These are phyloP conservation scores for Sturnus vulgaris DNA, from an alignment of 2,113 vertebrate genomes.

Conservation along the genomic window DNA sequence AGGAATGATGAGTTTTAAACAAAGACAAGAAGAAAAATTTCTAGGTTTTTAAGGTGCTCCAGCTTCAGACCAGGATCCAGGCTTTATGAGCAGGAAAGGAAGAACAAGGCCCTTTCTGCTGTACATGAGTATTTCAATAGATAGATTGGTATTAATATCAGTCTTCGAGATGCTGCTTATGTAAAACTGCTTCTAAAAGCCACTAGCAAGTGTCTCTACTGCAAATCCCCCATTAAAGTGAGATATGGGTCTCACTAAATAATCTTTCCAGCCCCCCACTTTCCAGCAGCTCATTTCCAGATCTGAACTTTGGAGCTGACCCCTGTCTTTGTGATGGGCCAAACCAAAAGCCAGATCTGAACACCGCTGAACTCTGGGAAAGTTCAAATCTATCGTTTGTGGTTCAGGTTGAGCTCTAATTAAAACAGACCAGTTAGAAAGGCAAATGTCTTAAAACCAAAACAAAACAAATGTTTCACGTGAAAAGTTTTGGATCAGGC, in stretches of 20 bases:
- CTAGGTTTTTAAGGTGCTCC: neutral
- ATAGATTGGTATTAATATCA: neutral
- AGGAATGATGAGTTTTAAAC: neutral
- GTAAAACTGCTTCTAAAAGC: neutral
- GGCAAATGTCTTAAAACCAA: slow-evolving; percentile 54
- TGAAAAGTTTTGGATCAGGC: slow-evolving; percentile 33
- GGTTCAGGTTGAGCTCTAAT: slow-evolving; percentile 66
- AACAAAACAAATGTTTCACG: slow-evolving; percentile 58
- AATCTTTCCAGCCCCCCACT: neutral
- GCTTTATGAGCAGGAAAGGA: neutral
- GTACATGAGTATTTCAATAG: neutral
- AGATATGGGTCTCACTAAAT: neutral
- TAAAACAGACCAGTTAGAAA: slow-evolving; percentile 49
- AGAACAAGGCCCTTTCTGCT: neutral
- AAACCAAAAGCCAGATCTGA: slow-evolving; percentile 69
- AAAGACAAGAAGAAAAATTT: neutral
- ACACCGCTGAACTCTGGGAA: slow-evolving; percentile 62
- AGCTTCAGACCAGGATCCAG: neutral
- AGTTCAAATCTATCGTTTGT: slow-evolving; percentile 64
- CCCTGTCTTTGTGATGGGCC: slow-evolving; percentile 42
- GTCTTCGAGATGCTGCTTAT: neutral
- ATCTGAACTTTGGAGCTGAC: slow-evolving; percentile 52
- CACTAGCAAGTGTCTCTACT: neutral
- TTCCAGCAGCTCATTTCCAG: neutral
- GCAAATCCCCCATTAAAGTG: neutral